Evolutionary conservation across 2,113 vertebrate genomes (phyloP).

Genomic region (Sturnira hondurensis): DNA sequence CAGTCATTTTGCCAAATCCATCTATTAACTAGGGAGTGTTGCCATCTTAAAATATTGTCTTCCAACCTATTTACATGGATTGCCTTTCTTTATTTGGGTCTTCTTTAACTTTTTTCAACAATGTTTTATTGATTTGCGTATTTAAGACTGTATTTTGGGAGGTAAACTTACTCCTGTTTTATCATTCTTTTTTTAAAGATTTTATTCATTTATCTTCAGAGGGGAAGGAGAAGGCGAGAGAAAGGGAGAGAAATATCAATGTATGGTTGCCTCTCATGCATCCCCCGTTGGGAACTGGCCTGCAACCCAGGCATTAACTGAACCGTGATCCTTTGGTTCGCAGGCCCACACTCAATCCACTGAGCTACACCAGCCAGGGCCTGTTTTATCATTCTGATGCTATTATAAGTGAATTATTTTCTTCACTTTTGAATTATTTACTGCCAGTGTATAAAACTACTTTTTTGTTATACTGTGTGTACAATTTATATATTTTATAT

Average conservation of each 20-base stretch:
- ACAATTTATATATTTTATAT: not conserved
- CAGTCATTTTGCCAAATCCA: not conserved
- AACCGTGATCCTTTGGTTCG: too few species aligned
- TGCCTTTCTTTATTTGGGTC: not conserved
- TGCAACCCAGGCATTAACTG: too few species aligned
- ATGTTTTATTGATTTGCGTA: not conserved
- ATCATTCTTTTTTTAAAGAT: too few species aligned
- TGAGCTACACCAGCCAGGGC: too few species aligned
- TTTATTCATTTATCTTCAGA: too few species aligned
- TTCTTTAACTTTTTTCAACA: not conserved
- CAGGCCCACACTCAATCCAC: too few species aligned
- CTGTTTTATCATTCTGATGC: not conserved
- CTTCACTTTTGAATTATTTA: not conserved
- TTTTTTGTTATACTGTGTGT: not conserved
- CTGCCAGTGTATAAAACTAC: not conserved
- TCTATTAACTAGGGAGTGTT: not conserved
- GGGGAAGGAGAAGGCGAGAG: too few species aligned
- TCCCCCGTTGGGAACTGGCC: too few species aligned
- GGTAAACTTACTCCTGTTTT: not conserved
- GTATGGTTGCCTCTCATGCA: too few species aligned
- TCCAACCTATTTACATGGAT: not conserved
- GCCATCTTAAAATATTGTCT: not conserved
- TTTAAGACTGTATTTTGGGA: not conserved
- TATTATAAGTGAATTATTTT: not conserved
- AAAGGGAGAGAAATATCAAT: too few species aligned